Conservation (phyloP, 2,888 invertebrate genomes). For the Marasmarcha lunaedactyla region DNA sequence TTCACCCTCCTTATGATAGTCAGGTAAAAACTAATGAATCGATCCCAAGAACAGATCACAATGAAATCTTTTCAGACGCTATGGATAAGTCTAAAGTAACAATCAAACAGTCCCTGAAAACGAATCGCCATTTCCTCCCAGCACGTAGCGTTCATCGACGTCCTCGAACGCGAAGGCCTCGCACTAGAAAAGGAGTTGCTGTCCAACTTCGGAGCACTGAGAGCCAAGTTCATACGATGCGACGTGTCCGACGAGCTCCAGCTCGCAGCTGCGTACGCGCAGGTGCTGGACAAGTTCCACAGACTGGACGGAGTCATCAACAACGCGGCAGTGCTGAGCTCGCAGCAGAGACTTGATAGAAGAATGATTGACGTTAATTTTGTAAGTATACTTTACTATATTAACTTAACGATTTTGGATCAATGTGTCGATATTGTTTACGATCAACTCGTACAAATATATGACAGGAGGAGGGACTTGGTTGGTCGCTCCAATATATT, state of each 20-base stretch:
- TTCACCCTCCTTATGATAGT: too few species aligned
- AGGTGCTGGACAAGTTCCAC: conserved; percentile 45
- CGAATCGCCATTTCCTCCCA: too few species aligned
- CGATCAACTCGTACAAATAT: too few species aligned
- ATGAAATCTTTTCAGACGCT: too few species aligned
- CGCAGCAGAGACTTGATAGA: conserved; percentile 26
- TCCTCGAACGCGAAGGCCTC: conserved; percentile 40
- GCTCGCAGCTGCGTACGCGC: conserved; percentile 36
- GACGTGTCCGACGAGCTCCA: conserved; percentile 43
- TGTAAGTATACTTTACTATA: conserved; percentile 35
- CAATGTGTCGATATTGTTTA: too few species aligned
- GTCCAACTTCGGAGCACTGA: conserved; percentile 46
- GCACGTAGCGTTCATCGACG: conserved; percentile 53
- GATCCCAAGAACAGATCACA: too few species aligned
- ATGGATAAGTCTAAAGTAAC: too few species aligned
- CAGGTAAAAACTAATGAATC: too few species aligned
- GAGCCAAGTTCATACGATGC: conserved; percentile 57
- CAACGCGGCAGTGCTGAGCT: conserved; percentile 40
- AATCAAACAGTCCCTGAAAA: too few species aligned
- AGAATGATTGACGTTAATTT: conserved; percentile 50
- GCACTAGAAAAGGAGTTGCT: conserved; percentile 38
- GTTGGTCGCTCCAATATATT: too few species aligned
- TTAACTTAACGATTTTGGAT: background rate
- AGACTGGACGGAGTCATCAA: conserved; percentile 50
- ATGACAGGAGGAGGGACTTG: too few species aligned